These are phyloP conservation scores for Eupsilia transversa DNA, from an alignment of 2,888 invertebrate species.

Conservation along the genomic window DNA sequence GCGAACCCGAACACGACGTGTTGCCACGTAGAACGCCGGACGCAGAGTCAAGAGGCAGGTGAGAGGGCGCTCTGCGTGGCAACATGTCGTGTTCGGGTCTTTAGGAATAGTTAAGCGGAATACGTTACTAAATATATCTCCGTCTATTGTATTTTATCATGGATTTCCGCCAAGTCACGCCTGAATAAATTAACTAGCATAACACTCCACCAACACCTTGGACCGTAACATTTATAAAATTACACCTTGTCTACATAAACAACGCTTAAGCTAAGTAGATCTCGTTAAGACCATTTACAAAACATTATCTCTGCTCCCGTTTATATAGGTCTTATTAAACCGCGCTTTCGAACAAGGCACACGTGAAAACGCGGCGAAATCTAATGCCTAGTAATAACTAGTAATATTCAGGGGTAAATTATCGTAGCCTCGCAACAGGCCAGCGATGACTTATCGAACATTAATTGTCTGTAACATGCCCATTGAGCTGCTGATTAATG, in stretches of 20 bases:
- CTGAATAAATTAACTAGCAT: too few relatives aligned
- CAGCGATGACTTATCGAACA: slow-evolving; percentile 77
- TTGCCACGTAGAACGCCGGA: too few relatives aligned
- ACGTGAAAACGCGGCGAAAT: slow-evolving; percentile 67
- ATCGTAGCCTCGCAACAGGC: slow-evolving; percentile 65
- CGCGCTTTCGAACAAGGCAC: slow-evolving; percentile 68
- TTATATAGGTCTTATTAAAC: slow-evolving; percentile 64
- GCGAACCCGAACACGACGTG: too few relatives aligned
- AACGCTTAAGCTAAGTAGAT: slow-evolving; percentile 36
- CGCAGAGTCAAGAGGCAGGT: too few relatives aligned
- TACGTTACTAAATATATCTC: too few relatives aligned
- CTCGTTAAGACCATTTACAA: slow-evolving; percentile 50
- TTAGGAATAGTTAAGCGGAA: too few relatives aligned
- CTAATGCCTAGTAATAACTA: slow-evolving; percentile 54
- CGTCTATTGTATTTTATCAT: too few relatives aligned
- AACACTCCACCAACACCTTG: slow-evolving; percentile 10
- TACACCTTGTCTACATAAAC: slow-evolving; percentile 43
- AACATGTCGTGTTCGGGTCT: too few relatives aligned
- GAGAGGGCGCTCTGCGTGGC: too few relatives aligned
- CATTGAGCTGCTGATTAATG: slow-evolving; percentile 75
- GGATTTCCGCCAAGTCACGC: too few relatives aligned
- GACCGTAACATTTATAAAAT: slow-evolving; percentile 50
- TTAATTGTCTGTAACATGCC: slow-evolving; percentile 79
- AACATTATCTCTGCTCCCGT: slow-evolving; percentile 58
- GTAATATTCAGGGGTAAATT: slow-evolving; percentile 71